Percentiles rank a stretch among this genome's conserved stretches.
Conservation (phyloP, 2,888 invertebrate species). For the Liodrosophila aerea region DNA sequence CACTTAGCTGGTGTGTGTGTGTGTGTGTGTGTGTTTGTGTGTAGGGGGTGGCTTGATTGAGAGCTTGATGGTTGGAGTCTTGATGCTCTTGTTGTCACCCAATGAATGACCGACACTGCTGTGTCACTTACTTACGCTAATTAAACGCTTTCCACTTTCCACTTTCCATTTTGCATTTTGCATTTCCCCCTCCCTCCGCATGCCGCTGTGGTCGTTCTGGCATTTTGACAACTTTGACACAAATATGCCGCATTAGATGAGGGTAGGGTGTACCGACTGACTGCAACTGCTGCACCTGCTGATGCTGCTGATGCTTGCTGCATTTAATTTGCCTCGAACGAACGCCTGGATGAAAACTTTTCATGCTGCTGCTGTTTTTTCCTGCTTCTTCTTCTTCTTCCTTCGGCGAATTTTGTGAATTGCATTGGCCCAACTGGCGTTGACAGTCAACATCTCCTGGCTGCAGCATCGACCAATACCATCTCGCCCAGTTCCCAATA, state of each 20-base stretch:
- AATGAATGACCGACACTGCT: slow-evolving; percentile 51
- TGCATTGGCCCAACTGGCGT: slow-evolving; percentile 25
- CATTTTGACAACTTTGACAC: slow-evolving; percentile 56
- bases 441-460: slow-evolving; percentile 35
- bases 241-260: slow-evolving; percentile 38
- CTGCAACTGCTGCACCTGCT: slow-evolving; percentile 12
- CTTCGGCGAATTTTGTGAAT: slow-evolving; percentile 7
- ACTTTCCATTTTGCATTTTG: background rate
- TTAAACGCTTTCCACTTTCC: slow-evolving; percentile 42
- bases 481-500: slow-evolving; percentile 20
- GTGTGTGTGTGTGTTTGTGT: too few species aligned
- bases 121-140: slow-evolving; percentile 74
- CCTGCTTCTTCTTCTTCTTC: background rate
- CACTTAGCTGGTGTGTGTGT: background rate
- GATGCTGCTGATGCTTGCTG: slow-evolving; percentile 26
- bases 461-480: background rate
- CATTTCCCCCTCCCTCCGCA: background rate
- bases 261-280: too few species aligned
- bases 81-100: slow-evolving; percentile 42
- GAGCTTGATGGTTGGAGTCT: slow-evolving; percentile 9
- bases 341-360: slow-evolving; percentile 22
- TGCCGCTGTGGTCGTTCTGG: slow-evolving; percentile 34
- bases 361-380: slow-evolving; percentile 1
- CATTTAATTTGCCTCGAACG: slow-evolving; percentile 47
- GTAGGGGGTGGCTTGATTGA: slow-evolving; percentile 20